A percentile compares a stretch with the other conserved stretches of the same genome.
Evolutionary conservation across 2,888 invertebrate genomes (phyloP).

Genomic region (Orthosia cruda): DNA sequence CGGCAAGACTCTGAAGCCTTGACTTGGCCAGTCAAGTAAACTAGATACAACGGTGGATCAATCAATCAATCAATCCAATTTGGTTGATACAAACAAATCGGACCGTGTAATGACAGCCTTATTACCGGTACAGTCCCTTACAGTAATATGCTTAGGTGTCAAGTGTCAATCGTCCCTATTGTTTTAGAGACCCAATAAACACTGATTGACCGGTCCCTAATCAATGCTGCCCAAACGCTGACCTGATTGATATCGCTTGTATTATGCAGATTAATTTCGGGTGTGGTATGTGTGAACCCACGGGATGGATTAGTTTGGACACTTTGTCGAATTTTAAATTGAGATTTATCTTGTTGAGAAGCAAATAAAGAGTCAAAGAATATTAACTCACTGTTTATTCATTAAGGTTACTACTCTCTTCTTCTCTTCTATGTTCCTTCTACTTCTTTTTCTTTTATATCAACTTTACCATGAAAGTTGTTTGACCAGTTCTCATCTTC

Average conservation of each 20-base stretch:
- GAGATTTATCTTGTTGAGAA: background rate
- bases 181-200: slow-evolving; percentile 39
- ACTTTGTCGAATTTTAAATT: slow-evolving; percentile 2
- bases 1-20: too few species aligned
- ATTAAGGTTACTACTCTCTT: too few species aligned
- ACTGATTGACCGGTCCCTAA: slow-evolving; percentile 50
- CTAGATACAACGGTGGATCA: too few species aligned
- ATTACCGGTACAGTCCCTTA: slow-evolving; percentile 18
- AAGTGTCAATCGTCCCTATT: slow-evolving; percentile 46
- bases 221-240: slow-evolving; percentile 26
- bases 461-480: too few species aligned
- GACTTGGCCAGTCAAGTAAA: too few species aligned
- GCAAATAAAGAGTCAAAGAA: too few species aligned
- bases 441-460: too few species aligned
- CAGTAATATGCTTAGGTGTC: slow-evolving; percentile 37
- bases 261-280: slow-evolving; percentile 51
- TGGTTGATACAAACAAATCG: background rate
- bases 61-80: too few species aligned
- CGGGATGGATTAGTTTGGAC: slow-evolving; percentile 20
- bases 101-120: slow-evolving; percentile 25
- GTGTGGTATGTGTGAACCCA: slow-evolving; percentile 3
- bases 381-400: too few species aligned
- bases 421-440: too few species aligned
- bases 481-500: too few species aligned
- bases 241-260: slow-evolving; percentile 34